Conservation (phyloP, 2,797 vertebrate genomes). For the Anabacerthia variegaticeps region DNA sequence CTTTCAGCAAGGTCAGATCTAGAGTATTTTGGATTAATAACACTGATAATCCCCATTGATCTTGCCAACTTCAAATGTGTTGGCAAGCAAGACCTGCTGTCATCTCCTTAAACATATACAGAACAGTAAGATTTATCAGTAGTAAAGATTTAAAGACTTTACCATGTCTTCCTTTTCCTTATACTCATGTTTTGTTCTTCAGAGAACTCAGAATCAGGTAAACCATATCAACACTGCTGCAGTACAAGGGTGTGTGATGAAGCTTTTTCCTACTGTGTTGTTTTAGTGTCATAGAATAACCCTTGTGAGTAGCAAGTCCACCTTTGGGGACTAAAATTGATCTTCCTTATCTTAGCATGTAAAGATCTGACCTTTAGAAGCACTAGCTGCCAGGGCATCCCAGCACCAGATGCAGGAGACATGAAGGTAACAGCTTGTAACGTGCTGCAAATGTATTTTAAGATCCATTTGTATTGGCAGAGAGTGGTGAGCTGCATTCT, state of each 20-base stretch:
- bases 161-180: background rate
- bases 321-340: background rate
- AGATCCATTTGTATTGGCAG: background rate
- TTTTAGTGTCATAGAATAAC: background rate
- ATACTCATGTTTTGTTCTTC: background rate
- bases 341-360: conserved; percentile 29
- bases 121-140: background rate
- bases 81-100: background rate
- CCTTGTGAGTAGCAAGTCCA: background rate
- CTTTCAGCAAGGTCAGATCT: background rate
- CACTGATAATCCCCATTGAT: background rate
- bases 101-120: background rate
- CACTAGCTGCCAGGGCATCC: background rate
- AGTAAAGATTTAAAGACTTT: background rate
- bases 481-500: background rate
- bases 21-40: background rate
- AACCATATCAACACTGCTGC: background rate
- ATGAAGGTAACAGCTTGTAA: background rate
- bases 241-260: background rate
- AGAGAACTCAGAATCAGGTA: background rate
- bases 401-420: background rate
- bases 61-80: background rate
- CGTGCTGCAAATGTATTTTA: background rate
- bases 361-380: background rate
- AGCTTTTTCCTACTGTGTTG: background rate